phyloP scores from a whole-genome alignment of 1,140 invertebrate species.

The Scaptomyza pallida region DNA sequence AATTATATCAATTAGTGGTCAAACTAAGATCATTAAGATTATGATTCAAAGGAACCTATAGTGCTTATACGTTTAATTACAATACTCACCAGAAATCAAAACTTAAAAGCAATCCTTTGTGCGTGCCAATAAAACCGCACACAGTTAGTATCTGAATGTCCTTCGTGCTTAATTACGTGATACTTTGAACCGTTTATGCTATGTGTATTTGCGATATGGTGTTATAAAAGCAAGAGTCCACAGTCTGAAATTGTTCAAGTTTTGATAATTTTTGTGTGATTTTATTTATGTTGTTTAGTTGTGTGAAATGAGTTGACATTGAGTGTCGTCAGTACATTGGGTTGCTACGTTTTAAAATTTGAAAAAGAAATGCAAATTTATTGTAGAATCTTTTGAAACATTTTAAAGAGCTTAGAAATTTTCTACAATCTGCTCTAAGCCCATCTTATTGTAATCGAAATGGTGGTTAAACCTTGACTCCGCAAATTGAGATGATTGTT shows the following conservation, averaged over 20 bases:
- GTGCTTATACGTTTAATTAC: not conserved
- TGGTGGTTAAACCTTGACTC: not conserved
- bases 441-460: not conserved
- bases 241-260: constrained; percentile 9
- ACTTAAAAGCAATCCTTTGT: not conserved
- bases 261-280: constrained; percentile 25
- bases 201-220: not conserved
- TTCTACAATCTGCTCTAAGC: not conserved
- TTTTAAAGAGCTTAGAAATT: not conserved
- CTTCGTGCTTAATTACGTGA: not conserved
- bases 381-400: too few species aligned
- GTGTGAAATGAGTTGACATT: constrained; percentile 7
- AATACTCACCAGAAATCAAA: constrained; percentile 13
- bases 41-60: too few species aligned
- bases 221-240: not conserved
- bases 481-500: constrained; percentile 15
- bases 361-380: not conserved
- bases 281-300: constrained; percentile 3
- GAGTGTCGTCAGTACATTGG: not conserved
- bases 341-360: constrained; percentile 10
- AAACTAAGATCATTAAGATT: too few species aligned
- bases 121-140: not conserved
- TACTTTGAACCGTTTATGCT: not conserved
- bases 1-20: too few species aligned
- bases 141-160: not conserved